These are phyloP conservation scores for Pteria penguin DNA, from an alignment of 2,888 invertebrate genomes.

Conservation along the genomic window DNA sequence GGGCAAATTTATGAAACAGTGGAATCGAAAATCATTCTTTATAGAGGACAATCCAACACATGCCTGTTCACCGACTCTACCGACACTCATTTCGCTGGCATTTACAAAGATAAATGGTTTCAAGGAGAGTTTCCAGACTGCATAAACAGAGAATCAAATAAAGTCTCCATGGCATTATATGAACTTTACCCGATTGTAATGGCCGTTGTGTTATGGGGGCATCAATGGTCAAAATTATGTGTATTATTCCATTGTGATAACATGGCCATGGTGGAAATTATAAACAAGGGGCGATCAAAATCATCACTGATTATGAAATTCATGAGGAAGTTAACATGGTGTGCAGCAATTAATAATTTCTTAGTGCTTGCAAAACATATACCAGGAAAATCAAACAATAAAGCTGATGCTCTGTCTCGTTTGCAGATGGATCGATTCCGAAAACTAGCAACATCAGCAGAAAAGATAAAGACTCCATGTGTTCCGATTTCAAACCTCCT, in stretches of 20 bases:
- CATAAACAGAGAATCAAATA: neutral
- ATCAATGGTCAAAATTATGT: conserved; percentile 2
- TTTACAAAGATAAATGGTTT: conserved; percentile 40
- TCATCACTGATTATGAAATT: conserved; percentile 23
- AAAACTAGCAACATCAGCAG: conserved; percentile 12
- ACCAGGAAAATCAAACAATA: conserved; percentile 22
- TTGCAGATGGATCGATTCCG: conserved; percentile 33
- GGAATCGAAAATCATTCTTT: conserved; percentile 35
- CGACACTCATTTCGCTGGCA: conserved; percentile 26
- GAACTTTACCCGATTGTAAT: conserved; percentile 21
- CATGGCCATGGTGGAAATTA: conserved; percentile 17
- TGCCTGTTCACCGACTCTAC: conserved; percentile 39
- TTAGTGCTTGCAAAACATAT: conserved; percentile 23
- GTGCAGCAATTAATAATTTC: conserved; percentile 20
- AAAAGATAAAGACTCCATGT: neutral
- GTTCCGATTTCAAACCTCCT: conserved; percentile 13
- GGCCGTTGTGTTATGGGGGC: conserved; percentile 3
- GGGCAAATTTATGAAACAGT: conserved; percentile 21
- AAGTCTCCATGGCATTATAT: conserved; percentile 8
- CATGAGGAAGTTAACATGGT: conserved; percentile 31
- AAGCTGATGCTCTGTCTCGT: conserved; percentile 36
- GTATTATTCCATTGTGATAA: conserved; percentile 32
- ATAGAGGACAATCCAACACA: conserved; percentile 1
- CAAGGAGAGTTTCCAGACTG: conserved; percentile 28
- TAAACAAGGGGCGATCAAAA: conserved; percentile 25